These are phyloP conservation scores for Penaeus vannamei DNA, from an alignment of 1,140 invertebrate genomes.

Conservation along the genomic window DNA sequence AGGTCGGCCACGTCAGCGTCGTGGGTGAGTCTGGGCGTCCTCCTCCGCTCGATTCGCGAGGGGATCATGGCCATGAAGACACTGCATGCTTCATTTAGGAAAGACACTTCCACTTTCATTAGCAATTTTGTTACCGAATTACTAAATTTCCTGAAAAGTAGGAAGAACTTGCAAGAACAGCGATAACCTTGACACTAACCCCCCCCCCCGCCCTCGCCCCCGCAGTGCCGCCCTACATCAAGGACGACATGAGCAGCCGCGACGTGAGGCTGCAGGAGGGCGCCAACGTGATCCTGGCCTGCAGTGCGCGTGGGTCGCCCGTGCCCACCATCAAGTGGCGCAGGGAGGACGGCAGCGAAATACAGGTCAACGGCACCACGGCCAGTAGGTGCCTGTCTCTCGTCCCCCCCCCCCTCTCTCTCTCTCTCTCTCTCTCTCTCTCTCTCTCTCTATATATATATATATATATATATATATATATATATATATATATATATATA, in stretches of 20 bases:
- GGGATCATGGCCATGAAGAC: too few relatives aligned
- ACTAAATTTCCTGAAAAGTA: too few relatives aligned
- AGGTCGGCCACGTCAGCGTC: conserved; percentile 65
- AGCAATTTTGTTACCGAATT: too few relatives aligned
- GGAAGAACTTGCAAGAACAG: neutral
- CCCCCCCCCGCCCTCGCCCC: neutral
- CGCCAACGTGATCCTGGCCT: conserved; percentile 69
- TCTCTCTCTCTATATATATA: too few relatives aligned
- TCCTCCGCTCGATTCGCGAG: too few relatives aligned
- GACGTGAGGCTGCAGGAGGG: conserved; percentile 69
- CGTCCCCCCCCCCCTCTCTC: neutral
- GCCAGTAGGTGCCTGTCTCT: conserved; percentile 21
- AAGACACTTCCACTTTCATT: too few relatives aligned
- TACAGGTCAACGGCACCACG: conserved; percentile 73
- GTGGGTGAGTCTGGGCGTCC: conserved; percentile 60
- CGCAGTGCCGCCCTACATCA: conserved; percentile 71
- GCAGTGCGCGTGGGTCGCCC: conserved; percentile 71
- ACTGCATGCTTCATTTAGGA: too few relatives aligned
- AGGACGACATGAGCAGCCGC: conserved; percentile 67
- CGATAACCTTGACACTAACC: neutral
- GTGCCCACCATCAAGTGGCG: conserved; percentile 72
- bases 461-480: neutral
- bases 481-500: neutral
- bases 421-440: too few relatives aligned
- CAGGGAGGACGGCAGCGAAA: conserved; percentile 75